Evolutionary conservation across 2,888 invertebrate species (phyloP).

Genomic region (Germaria angustata): DNA sequence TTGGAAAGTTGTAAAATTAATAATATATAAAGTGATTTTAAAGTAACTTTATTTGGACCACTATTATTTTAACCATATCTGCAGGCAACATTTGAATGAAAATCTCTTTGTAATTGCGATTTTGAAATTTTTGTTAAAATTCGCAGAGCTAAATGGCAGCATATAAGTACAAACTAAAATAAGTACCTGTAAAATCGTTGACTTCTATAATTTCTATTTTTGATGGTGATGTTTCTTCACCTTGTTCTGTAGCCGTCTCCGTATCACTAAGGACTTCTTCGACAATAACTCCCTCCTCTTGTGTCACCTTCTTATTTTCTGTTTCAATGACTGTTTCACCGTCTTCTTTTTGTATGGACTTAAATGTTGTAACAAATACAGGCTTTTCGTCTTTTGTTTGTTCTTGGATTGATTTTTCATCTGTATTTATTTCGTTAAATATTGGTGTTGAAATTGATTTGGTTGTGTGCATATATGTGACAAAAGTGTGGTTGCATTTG

Average conservation of each 20-base stretch:
- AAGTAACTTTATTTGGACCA: background rate
- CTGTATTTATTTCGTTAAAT: conserved; percentile 70
- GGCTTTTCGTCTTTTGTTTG: conserved; percentile 77
- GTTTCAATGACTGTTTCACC: conserved; percentile 77
- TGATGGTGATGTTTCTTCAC: conserved; percentile 71
- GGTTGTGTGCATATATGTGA: background rate
- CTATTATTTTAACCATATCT: conserved; percentile 5
- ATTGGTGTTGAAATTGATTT: conserved; percentile 14
- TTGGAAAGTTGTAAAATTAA: too few relatives aligned
- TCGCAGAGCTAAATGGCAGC: background rate
- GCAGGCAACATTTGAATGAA: background rate
- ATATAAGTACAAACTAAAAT: conserved; percentile 38
- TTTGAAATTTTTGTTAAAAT: background rate
- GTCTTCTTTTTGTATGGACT: conserved; percentile 78
- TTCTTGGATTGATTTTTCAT: conserved; percentile 72
- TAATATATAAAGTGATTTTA: too few relatives aligned
- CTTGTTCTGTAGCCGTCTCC: conserved; percentile 72
- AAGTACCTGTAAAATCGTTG: conserved; percentile 78
- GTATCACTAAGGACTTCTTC: conserved; percentile 79
- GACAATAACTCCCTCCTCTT: conserved; percentile 78
- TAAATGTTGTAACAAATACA: conserved; percentile 79
- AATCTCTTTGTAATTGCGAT: background rate
- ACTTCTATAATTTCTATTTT: conserved; percentile 78
- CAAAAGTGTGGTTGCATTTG: conserved; percentile 23
- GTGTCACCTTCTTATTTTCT: conserved; percentile 77